A percentile compares a stretch with the other conserved stretches of the same genome.
phyloP scores from a whole-genome alignment of 2,113 vertebrate genomes.

The Coptodon bakossiorum region DNA sequence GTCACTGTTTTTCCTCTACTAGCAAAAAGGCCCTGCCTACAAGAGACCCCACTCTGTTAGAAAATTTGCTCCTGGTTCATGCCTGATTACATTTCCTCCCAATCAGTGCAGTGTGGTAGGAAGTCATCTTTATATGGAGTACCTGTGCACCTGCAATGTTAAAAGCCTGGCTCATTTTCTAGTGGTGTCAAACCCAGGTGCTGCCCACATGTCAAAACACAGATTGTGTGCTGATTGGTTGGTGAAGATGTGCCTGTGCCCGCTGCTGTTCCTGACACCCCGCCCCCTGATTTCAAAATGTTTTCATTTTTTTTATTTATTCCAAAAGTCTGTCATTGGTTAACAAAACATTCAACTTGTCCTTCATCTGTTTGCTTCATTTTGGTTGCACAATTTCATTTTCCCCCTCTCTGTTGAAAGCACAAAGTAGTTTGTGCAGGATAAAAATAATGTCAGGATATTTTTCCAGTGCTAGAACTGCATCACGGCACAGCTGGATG shows the following conservation, averaged over 20 bases:
- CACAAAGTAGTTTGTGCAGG: not conserved
- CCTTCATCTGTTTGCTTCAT: not conserved
- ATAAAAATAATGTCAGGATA: not conserved
- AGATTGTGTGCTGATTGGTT: not conserved
- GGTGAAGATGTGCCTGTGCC: not conserved
- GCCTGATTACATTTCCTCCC: not conserved
- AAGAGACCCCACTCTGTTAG: not conserved
- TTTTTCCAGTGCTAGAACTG: fast-evolving
- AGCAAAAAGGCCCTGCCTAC: not conserved
- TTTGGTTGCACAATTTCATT: not conserved
- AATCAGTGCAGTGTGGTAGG: conserved; percentile 10
- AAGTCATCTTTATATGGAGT: not conserved
- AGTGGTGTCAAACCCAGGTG: not conserved
- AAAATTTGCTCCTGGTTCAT: not conserved
- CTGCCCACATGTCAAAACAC: not conserved
- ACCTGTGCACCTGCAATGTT: conserved; percentile 14
- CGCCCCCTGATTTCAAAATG: not conserved
- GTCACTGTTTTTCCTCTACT: not conserved
- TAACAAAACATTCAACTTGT: not conserved
- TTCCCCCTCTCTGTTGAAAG: not conserved
- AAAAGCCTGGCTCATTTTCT: conserved; percentile 10
- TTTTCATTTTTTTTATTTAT: not conserved
- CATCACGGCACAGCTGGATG: not conserved
- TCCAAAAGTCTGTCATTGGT: not conserved
- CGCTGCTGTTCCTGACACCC: not conserved